Evolutionary conservation across 2,888 invertebrate species (phyloP), one percentile per base, ranked within the genome.

Genomic region (Aromia moschata): DNA sequence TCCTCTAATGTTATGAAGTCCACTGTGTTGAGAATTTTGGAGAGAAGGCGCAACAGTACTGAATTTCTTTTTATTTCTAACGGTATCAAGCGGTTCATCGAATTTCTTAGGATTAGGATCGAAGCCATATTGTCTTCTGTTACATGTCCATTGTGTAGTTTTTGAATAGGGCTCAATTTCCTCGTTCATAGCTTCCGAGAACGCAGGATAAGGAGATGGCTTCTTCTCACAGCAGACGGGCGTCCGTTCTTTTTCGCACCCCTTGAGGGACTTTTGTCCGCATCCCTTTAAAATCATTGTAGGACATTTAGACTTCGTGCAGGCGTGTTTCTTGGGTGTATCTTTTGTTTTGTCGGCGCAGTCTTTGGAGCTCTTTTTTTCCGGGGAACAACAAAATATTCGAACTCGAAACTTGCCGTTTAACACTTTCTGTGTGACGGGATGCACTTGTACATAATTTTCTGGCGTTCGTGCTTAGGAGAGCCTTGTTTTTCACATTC

Each of bases 191-290:
- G 58, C 49, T 51, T 75, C 75, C 0, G 74, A 72, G 55, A 66
- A 75, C 0, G 74, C 60, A 3, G 71, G 68, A 58, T 74, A 74
- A 0, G 75, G 75, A 9, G 73, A 45, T 4, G 65, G 62, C 18
- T 67, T 63, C 44, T 74, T 75, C 2, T 64, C 58, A 47, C 73
- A 73, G 44, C 62, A 62, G 16, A 68, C 64, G n/a, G 62, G 57
- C 2, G 40, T 30, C 14, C 53, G 25, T 7, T 57, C 15, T 45
- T 46, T 60, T 1, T 33, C 15, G 20, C 62, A 58, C 4, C 9
- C 10, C 9, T 14, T 7, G 2, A n/a, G 12, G 15, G 15, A 25
- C 54, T 56, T 52, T 25, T 12, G 10, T 4, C 40, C 37, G 11
- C 52, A 52, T 11, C 31, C 11, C n/a, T 16, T 30, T 14, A 31